Conservation (phyloP, 2,797 vertebrate species). For the Neoniphon sammara region DNA sequence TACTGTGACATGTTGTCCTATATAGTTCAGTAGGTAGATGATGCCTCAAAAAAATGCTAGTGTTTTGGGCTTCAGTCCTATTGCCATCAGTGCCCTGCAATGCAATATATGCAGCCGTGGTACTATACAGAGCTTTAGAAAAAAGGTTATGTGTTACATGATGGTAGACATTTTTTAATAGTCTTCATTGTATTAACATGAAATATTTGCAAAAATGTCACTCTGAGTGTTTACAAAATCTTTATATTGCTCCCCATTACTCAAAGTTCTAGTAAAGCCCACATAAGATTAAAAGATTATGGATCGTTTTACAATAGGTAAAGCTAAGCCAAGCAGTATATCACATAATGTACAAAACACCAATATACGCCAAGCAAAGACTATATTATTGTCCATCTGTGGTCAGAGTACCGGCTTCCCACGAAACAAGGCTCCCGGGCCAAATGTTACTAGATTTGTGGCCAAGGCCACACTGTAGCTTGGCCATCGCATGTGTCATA, state of each 20-base stretch:
- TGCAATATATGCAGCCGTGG: background rate
- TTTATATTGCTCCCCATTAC: constrained; percentile 38
- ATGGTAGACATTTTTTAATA: constrained; percentile 21
- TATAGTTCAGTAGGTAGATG: background rate
- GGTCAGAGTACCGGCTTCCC: constrained; percentile 57
- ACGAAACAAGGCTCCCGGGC: constrained; percentile 64
- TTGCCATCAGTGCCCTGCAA: background rate
- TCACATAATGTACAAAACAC: constrained; percentile 65
- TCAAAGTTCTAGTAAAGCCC: constrained; percentile 43
- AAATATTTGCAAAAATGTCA: constrained; percentile 48
- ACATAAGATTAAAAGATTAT: constrained; percentile 54
- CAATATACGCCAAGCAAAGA: constrained; percentile 54
- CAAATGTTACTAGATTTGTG: constrained; percentile 67
- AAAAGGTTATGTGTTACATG: constrained; percentile 15
- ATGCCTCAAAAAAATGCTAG: background rate
- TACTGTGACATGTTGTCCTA: background rate
- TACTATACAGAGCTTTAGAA: constrained; percentile 1
- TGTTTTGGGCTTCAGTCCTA: constrained; percentile 3
- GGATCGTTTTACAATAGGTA: constrained; percentile 62
- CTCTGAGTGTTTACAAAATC: constrained; percentile 18
- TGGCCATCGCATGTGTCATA: constrained; percentile 68
- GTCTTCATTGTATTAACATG: constrained; percentile 36
- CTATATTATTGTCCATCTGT: constrained; percentile 65
- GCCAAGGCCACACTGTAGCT: constrained; percentile 70
- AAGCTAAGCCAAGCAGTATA: constrained; percentile 63